These are phyloP conservation scores for Cryptus armator DNA, from an alignment of 2,888 invertebrate species.

Conservation along the genomic window DNA sequence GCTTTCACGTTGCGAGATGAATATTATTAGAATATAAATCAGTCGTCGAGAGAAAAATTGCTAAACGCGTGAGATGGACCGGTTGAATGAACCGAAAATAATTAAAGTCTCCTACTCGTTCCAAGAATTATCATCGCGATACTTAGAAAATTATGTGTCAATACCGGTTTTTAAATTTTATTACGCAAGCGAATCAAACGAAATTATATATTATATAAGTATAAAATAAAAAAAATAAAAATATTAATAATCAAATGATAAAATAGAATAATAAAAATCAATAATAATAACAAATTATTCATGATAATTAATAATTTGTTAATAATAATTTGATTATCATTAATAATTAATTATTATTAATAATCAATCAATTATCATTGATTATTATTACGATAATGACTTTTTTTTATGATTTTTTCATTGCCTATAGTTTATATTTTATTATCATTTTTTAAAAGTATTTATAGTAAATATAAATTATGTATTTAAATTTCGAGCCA, in stretches of 20 bases:
- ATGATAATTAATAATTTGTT: too few species aligned
- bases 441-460: not conserved
- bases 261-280: too few species aligned
- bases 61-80: too few species aligned
- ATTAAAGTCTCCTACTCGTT: not conserved
- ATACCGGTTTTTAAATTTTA: not conserved
- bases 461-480: too few species aligned
- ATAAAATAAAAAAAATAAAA: not conserved
- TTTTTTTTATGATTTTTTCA: not conserved
- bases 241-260: too few species aligned
- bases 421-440: not conserved
- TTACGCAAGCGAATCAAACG: too few species aligned
- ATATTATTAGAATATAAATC: not conserved
- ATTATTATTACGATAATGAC: not conserved
- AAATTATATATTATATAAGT: not conserved
- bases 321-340: too few species aligned
- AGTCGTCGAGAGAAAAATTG: not conserved
- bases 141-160: constrained; percentile 1
- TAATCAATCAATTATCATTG: too few species aligned
- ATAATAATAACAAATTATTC: too few species aligned
- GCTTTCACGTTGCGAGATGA: not conserved
- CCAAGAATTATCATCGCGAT: not conserved
- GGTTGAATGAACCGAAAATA: constrained; percentile 16
- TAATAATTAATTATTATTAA: too few species aligned
- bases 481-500: not conserved